Base-by-base conservation (phyloP, 2,113 vertebrate species). In the Deroptyus accipitrinus region DNA sequence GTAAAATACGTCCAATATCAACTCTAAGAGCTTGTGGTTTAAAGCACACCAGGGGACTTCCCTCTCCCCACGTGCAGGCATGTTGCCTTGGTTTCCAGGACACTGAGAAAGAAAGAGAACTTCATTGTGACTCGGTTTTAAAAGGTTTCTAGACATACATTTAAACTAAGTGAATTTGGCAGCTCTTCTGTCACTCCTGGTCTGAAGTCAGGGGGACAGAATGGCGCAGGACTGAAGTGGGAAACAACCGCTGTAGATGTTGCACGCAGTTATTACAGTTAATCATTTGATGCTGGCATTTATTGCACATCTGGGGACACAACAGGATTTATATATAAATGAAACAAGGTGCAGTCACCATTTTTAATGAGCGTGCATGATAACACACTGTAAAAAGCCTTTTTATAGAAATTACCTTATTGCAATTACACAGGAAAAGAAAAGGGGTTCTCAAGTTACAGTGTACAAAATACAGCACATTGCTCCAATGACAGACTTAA, bases 331-430 rank as follows among this genome's bases (percentile, higher is more conserved):
- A 42, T 89, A 62, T 86, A 86, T 64, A 88, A 92, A 92, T 27
- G 61, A 97, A 96, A 94, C 55, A 93, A 96, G 75, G 92, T 92
- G 89, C 94, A 88, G 44, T 90, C 94, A 95, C 94, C 94, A 57
- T 67, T 82, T 85, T 95, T 92, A 94, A 78, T 78, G 68, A 96
- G 69, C 22, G 86, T 95, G 92, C 95, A 97, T 15, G 4, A n/a
- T 95, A 97, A 96, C 94, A 96, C 98, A 87, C 96, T 97, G 97
- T 98, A 98, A 98, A 98, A 98, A 90, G 74, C 75, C 86, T 97
- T 96, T 94, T 95, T 96, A 95, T 96, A 96, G 91, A 97, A 97
- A 96, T 97, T 90, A 96, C 91, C 91, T 95, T 98, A 97, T 90
- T 97, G 96, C 93, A 98, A 96, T 97, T 97, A 97, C 81, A 97